phyloP scores from a whole-genome alignment of 2,797 vertebrate species.

The Rhinogobio ventralis region DNA sequence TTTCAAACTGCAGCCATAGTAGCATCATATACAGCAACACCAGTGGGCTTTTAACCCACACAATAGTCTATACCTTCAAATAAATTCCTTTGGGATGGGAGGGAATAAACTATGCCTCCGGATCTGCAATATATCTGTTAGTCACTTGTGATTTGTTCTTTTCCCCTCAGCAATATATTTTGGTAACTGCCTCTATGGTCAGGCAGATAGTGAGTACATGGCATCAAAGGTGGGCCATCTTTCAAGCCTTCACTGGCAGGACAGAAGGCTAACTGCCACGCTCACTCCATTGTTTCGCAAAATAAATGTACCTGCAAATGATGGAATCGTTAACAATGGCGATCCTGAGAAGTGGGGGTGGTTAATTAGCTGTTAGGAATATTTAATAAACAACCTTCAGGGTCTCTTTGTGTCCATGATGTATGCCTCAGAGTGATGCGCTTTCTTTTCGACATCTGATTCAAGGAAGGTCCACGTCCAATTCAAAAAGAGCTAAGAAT shows the following conservation, averaged over 20 bases:
- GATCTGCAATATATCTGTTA: constrained; percentile 83
- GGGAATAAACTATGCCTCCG: constrained; percentile 80
- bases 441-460: constrained; percentile 47
- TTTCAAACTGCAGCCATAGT: constrained; percentile 63
- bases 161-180: constrained; percentile 83
- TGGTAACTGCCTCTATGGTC: constrained; percentile 79
- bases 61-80: constrained; percentile 41
- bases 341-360: constrained; percentile 44
- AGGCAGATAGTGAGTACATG: constrained; percentile 79
- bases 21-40: constrained; percentile 70
- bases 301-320: constrained; percentile 72
- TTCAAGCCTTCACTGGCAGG: constrained; percentile 79
- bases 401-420: constrained; percentile 59
- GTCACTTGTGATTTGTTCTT: constrained; percentile 85
- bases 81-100: constrained; percentile 48
- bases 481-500: constrained; percentile 55
- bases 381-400: constrained; percentile 56
- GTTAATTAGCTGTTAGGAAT: constrained; percentile 65
- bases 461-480: constrained; percentile 44
- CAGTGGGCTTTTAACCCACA: constrained; percentile 71
- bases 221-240: constrained; percentile 77
- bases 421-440: constrained; percentile 41
- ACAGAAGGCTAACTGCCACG: constrained; percentile 76
- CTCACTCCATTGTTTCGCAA: constrained; percentile 67
- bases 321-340: constrained; percentile 72